Evolutionary conservation across 2,113 vertebrate genomes (phyloP).

Genomic region (Turnix velox): DNA sequence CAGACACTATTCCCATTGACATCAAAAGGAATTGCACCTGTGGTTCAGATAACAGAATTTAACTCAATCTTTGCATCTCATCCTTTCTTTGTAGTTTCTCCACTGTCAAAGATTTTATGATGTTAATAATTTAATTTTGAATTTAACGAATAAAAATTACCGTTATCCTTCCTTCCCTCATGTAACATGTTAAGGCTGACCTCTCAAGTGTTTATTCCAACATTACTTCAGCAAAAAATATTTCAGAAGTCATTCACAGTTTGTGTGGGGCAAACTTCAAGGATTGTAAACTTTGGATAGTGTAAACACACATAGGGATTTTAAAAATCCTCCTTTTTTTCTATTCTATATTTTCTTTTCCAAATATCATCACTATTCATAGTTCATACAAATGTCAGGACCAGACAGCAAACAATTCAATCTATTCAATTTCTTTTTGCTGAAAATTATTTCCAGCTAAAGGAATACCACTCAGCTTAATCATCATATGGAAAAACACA

Average conservation of each 20-base stretch:
- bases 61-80: neutral
- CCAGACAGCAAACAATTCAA: neutral
- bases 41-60: neutral
- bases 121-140: neutral
- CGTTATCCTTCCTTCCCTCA: rapidly evolving
- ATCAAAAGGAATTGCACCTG: neutral
- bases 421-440: neutral
- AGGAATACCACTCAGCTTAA: neutral
- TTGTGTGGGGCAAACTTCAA: neutral
- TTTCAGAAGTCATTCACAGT: neutral
- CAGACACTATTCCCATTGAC: neutral
- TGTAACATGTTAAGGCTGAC: neutral
- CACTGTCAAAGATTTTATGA: neutral
- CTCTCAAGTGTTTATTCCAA: neutral
- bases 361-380: neutral
- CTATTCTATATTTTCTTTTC: neutral
- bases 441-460: neutral
- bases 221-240: neutral
- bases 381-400: neutral
- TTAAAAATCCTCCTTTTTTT: neutral
- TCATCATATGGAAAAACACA: neutral
- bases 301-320: neutral
- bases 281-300: neutral
- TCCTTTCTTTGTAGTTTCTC: neutral
- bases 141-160: neutral